Base-by-base conservation (phyloP, 2,797 vertebrate genomes). In the Mallotus villosus region DNA sequence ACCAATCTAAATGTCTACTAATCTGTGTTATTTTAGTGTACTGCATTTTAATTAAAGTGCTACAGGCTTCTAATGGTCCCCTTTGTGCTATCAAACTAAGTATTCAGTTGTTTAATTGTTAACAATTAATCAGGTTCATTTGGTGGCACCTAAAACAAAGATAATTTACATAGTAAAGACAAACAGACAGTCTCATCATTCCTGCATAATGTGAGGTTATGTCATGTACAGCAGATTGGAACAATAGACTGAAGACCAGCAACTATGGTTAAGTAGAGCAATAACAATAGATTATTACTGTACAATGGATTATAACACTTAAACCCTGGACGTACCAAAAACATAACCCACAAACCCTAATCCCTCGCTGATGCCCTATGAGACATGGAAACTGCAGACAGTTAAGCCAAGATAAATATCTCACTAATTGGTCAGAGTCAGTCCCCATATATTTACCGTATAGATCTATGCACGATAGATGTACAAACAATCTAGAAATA, bases 321-420 rank as follows among this genome's bases (percentile, higher is more conserved):
- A 61, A 61, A 4, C 59, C 59, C 59, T 61, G 19, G 59, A 61
- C 12, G 24, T 24, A 61, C 59, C 27, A 63, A 17, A 63, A 63
- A 34, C 27, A 37, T 37, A 37, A n/a, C 29, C 29, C 32, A 63
- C 61, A 63, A 63, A 32, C 29, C 5, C 27, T 3, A 29, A 34
- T 55, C 51, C 19, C 19, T n/a, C 51, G 16, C 19, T 17, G 19
- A 55, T 17, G 3, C 19, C 17, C 41, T 46, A 46, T 46, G 41
- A 6, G 51, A 55, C 19, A 55, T 55, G 51, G 41, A 46, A 46
- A 55, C 51, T 9, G 4, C 16, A 17, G 51, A 55, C 51, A 55
- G 51, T 17, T n/a, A 17, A 55, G 19, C 6, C 16, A 55, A 55
- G 51, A n/a, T n/a, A 17, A 55, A 55, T 17, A 55, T 55, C 51